These are phyloP conservation scores for Laticauda laticaudata DNA, from an alignment of 2,113 vertebrate species.

Conservation along the genomic window DNA sequence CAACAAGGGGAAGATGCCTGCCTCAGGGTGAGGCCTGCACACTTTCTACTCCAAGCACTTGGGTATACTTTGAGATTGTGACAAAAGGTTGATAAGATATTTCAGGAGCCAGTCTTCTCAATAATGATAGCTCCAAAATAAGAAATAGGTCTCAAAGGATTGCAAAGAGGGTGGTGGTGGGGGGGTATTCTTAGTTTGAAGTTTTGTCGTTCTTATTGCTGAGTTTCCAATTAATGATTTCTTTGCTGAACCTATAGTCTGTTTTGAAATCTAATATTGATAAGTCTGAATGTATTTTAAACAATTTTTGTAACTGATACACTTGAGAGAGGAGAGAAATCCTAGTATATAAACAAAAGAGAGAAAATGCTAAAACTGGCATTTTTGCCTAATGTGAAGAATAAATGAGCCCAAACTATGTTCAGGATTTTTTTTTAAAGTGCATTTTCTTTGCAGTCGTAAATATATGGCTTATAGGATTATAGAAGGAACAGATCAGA, in stretches of 20 bases:
- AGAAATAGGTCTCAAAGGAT: background rate
- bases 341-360: background rate
- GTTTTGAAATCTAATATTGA: background rate
- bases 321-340: background rate
- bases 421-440: background rate
- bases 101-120: background rate
- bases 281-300: background rate
- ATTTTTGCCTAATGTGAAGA: background rate
- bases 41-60: background rate
- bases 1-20: slow-evolving; percentile 90
- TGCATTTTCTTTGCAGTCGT: background rate
- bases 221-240: background rate
- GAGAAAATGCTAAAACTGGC: background rate
- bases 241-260: background rate
- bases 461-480: background rate
- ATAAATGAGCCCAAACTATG: background rate
- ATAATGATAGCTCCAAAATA: background rate
- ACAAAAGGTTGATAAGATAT: slow-evolving; percentile 4
- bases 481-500: too few relatives aligned
- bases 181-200: background rate
- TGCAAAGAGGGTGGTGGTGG: background rate
- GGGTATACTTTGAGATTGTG: background rate
- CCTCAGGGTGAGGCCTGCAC: slow-evolving; percentile 77
- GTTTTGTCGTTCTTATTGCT: background rate
- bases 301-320: background rate